Evolutionary conservation across 2,888 invertebrate genomes (phyloP).

Genomic region (Polyommatus iphigenia): DNA sequence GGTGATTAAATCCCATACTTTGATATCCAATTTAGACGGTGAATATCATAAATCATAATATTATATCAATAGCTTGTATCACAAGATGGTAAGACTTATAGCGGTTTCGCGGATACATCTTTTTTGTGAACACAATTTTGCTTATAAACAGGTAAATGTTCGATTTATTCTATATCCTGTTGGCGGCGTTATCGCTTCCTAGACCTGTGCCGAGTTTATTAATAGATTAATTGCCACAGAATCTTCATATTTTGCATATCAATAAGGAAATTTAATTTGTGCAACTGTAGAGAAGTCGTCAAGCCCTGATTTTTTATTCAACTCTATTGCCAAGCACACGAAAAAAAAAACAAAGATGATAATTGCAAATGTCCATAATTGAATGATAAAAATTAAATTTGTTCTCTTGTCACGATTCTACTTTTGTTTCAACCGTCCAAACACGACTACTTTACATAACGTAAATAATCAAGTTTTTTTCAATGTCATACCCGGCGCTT

Average conservation of each 20-base stretch:
- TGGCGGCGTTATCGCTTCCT: neutral
- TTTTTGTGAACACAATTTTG: neutral
- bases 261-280: neutral
- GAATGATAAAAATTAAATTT: slow-evolving; percentile 11
- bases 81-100: neutral
- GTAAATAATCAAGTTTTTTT: neutral
- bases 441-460: slow-evolving; percentile 11
- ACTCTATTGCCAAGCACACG: neutral
- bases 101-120: neutral
- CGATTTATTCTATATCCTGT: neutral
- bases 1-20: too few relatives aligned
- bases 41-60: too few relatives aligned
- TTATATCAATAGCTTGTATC: too few relatives aligned
- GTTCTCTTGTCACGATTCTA: neutral
- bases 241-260: neutral
- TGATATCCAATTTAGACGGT: too few relatives aligned
- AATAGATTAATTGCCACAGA: neutral
- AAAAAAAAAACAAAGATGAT: neutral
- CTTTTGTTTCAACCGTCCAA: neutral
- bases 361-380: slow-evolving; percentile 7
- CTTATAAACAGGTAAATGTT: neutral
- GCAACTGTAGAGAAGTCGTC: neutral
- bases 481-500: slow-evolving; percentile 17
- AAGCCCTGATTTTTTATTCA: neutral
- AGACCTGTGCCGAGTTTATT: neutral